Conservation (phyloP, 1,140 invertebrate genomes). For the Caerostris darwini region DNA sequence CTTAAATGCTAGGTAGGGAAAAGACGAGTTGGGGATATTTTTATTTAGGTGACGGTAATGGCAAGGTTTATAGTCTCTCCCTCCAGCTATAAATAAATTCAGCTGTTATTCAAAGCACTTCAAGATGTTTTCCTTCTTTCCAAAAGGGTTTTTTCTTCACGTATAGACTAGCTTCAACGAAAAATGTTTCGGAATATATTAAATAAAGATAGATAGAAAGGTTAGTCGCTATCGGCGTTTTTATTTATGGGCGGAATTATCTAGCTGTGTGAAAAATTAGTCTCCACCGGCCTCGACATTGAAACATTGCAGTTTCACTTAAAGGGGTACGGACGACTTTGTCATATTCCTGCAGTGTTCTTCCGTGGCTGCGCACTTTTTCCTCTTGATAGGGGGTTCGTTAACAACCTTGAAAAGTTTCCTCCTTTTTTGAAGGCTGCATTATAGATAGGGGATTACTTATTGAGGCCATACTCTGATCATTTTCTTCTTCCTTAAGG, state of each 20-base stretch:
- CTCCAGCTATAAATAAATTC: constrained; percentile 74
- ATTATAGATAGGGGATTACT: background rate
- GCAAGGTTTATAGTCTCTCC: constrained; percentile 71
- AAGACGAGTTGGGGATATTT: constrained; percentile 52
- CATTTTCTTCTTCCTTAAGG: background rate
- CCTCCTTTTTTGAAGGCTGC: background rate
- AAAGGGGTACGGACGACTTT: background rate
- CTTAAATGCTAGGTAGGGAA: constrained; percentile 64
- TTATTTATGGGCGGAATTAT: constrained; percentile 57
- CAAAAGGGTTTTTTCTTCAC: constrained; percentile 11
- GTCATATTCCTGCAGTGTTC: background rate
- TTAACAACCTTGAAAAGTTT: background rate
- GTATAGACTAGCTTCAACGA: background rate
- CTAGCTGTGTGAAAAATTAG: constrained; percentile 35
- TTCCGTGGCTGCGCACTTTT: constrained; percentile 9
- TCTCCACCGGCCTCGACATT: constrained; percentile 3
- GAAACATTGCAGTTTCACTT: constrained; percentile 57
- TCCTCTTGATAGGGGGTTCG: background rate
- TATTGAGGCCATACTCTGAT: background rate
- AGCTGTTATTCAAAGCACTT: constrained; percentile 74
- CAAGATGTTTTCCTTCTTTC: constrained; percentile 66
- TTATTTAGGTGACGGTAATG: constrained; percentile 71
- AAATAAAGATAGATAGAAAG: constrained; percentile 69
- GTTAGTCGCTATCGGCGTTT: constrained; percentile 68
- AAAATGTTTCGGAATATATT: constrained; percentile 76